Percentiles rank a stretch among this genome's conserved stretches.
phyloP scores from a whole-genome alignment of 2,888 invertebrate genomes.

The Neoaliturus tenellus region DNA sequence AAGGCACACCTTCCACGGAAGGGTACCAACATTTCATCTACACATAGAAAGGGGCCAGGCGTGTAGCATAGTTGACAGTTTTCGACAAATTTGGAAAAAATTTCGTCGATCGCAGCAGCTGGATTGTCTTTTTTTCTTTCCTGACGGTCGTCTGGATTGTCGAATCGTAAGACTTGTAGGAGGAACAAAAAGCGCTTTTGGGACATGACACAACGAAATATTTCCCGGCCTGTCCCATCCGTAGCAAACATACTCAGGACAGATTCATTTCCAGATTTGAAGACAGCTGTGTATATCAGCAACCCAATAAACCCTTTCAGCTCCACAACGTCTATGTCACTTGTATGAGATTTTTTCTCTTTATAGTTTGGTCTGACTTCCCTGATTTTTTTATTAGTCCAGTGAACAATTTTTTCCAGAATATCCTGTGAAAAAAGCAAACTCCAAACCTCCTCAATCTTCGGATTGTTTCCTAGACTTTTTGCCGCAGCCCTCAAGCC shows the following conservation, averaged over 20 bases:
- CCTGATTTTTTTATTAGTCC: background rate
- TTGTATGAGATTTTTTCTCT: background rate
- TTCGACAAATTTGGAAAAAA: slow-evolving; percentile 28
- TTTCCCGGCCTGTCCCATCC: background rate
- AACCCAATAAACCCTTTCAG: background rate
- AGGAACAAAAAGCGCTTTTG: background rate
- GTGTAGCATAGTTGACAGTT: slow-evolving; percentile 1
- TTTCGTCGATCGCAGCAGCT: background rate
- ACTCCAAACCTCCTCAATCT: background rate
- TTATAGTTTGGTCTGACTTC: background rate
- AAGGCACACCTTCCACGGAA: slow-evolving; percentile 7
- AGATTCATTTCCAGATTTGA: background rate
- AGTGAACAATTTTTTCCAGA: background rate
- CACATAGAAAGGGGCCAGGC: background rate
- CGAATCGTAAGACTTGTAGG: background rate
- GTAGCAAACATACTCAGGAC: background rate
- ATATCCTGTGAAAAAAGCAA: background rate
- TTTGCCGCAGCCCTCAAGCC: background rate
- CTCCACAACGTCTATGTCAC: background rate
- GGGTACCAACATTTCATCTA: slow-evolving; percentile 38
- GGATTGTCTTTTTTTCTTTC: background rate
- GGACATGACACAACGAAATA: background rate
- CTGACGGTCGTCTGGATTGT: background rate
- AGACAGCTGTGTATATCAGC: background rate
- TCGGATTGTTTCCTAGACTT: background rate